A percentile compares a stretch with the other conserved stretches of the same genome.
phyloP scores from a whole-genome alignment of 2,797 vertebrate species.

The Epinephelus coioides region DNA sequence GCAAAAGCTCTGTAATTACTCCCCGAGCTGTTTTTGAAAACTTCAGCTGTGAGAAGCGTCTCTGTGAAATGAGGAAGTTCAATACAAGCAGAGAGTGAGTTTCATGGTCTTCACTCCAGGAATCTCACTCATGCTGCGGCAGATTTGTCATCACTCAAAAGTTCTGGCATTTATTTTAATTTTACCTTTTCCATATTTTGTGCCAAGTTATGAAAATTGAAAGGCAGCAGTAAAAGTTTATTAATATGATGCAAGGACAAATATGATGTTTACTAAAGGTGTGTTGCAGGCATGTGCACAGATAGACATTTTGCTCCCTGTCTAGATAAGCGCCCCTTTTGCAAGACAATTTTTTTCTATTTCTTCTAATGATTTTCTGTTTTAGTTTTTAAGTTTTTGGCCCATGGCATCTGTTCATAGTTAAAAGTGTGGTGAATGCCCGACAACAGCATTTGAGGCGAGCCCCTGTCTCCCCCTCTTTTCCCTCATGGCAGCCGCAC shows the following conservation, averaged over 20 bases:
- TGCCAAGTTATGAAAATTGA: not conserved
- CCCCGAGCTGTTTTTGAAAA: conserved; percentile 18
- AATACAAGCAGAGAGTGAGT: not conserved
- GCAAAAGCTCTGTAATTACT: conserved; percentile 46
- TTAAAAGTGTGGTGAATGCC: too few relatives aligned
- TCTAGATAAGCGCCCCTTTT: too few relatives aligned
- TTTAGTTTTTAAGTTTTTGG: too few relatives aligned
- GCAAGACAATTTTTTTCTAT: too few relatives aligned
- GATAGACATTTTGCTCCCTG: too few relatives aligned
- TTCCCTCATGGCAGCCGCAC: too few relatives aligned
- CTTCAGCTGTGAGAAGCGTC: not conserved
- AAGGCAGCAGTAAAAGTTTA: not conserved
- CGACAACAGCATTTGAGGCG: too few relatives aligned
- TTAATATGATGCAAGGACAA: not conserved
- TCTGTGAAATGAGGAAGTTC: not conserved
- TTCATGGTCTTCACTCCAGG: not conserved
- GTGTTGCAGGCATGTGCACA: too few relatives aligned
- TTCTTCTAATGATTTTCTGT: too few relatives aligned
- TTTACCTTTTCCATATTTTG: not conserved
- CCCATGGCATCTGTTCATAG: too few relatives aligned
- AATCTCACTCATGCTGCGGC: not conserved
- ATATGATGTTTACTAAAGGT: not conserved
- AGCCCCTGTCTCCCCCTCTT: too few relatives aligned
- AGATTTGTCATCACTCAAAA: not conserved
- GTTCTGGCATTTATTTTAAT: not conserved